These are phyloP conservation scores for Melikaiella ostensackeni DNA, from an alignment of 2,888 invertebrate genomes.

Conservation along the genomic window DNA sequence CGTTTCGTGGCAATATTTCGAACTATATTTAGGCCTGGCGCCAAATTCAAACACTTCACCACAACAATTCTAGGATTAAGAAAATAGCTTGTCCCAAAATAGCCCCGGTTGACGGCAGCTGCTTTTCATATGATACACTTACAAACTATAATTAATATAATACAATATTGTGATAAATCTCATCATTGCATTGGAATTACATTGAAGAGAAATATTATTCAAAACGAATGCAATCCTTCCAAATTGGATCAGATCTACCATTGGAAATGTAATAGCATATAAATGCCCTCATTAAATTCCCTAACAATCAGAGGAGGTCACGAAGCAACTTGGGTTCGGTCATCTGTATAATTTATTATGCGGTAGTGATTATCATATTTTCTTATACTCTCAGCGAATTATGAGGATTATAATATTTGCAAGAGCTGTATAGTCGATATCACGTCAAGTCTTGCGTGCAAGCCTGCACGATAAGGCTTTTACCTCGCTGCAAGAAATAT, in stretches of 20 bases:
- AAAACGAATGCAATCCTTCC: not conserved
- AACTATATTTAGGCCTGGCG: too few relatives aligned
- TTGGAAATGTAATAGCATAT: constrained; percentile 16
- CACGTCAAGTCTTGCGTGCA: constrained; percentile 14
- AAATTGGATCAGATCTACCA: not conserved
- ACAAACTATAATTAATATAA: too few relatives aligned
- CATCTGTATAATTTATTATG: constrained; percentile 36
- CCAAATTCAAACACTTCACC: too few relatives aligned
- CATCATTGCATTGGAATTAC: too few relatives aligned
- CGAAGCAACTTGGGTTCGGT: constrained; percentile 11
- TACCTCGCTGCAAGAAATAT: constrained; percentile 7
- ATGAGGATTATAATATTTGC: constrained; percentile 36
- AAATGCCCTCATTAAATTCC: constrained; percentile 11
- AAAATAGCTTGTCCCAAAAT: too few relatives aligned
- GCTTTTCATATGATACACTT: too few relatives aligned
- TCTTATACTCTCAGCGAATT: not conserved
- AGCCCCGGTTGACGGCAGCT: too few relatives aligned
- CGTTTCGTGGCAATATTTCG: too few relatives aligned
- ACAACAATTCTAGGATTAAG: too few relatives aligned
- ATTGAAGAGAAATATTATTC: not conserved
- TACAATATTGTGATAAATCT: too few relatives aligned
- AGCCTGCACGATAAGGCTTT: not conserved
- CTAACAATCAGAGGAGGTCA: constrained; percentile 6
- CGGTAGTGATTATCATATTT: constrained; percentile 29
- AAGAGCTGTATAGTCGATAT: not conserved